Evolutionary conservation across 1,140 invertebrate genomes (phyloP), one percentile per base, ranked within the genome.

Genomic region (Gonioctena quinquepunctata): DNA sequence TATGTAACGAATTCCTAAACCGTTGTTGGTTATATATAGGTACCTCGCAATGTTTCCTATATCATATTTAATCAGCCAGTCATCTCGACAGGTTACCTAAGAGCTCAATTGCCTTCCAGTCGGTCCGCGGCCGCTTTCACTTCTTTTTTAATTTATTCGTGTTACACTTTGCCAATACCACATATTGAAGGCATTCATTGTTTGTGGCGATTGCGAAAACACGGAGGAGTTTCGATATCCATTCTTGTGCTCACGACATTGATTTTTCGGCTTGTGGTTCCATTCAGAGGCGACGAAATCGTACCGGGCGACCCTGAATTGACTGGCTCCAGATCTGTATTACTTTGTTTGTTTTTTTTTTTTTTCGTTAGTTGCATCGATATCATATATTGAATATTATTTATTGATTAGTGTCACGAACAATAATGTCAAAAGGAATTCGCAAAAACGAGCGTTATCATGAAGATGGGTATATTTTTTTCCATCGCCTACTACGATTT

Each of bases 81-180:
- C 56, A 59, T 59, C 56, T 59, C 21, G 23, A 25, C 25, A 5
- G n/a, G 56, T 59, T 59, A 25, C 56, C 25, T 25, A 59, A 59
- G 56, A 59, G 6, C 25, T 59, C 21, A 59, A 42, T 42, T 42
- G 56, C 56, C 56, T 59, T 59, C 11, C 33, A 42, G 33, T n/a
- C 33, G 16, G n/a, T n/a, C 21, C 16, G 50, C 16, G 21, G 16
- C 21, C 50, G 25, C 56, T 59, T 59, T 59, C 56, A 59, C 56
- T 59, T 59, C 25, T 25, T 59, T 59, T 59, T 59, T 59, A 59
- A 59, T 59, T 59, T 59, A 59, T 59, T 59, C 56, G n/a, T 18
- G 56, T 59, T 59, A 59, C 25, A 59, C 4, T 59, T 59, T 59
- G 56, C 56, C 56, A 59, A 59, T 59, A 59, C 25, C 23, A 16